Evolutionary conservation across 1,140 invertebrate genomes (phyloP), one percentile per base, ranked within the genome.

Genomic region (Nasonia longicornis): DNA sequence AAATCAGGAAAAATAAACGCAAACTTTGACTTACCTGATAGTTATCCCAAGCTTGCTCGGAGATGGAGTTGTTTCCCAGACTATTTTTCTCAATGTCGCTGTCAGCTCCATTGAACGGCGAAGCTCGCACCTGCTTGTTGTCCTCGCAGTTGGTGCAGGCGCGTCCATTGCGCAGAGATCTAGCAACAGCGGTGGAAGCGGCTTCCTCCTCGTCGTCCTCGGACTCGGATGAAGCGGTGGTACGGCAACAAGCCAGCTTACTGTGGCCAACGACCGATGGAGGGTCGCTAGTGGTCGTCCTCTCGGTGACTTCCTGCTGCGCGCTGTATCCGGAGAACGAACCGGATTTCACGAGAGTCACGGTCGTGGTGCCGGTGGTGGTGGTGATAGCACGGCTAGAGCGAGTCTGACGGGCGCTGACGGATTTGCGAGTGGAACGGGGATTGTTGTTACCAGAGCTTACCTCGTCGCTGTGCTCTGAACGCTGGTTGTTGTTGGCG

Each of bases 1-100:
- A n/a, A n/a, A 58, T 20, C 3, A 1, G 20, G 52, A 58, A 58
- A 20, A 58, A 58, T 42, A 0, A 42, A 42, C 38, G 38, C 10
- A 52, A 16, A n/a, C 52, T 58, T 58, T 6, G 16, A n/a, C 52
- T 3, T 86, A 94, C 94, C 92, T 95, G 95, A 91, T 95, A 96
- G 87, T 94, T 95, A 88, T 96, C 95, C 95, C 95, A 96, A 63
- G 94, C 96, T 86, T 95, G 95, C 89, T 98, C 97, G 2, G 96
- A 97, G 86, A 97, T 95, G 52, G 96, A 97, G 88, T 94, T 96
- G 84, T 92, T 88, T 80, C 91, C 85, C 80, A 92, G 84, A 82
- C 90, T 91, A 84, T 89, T 89, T 85, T 91, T 91, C 74, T 92
- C 91, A 0, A 89, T 85, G 70, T 91, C 91, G 79, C 90, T 91